These are phyloP conservation scores for Hippopotamyrus pictus DNA, from an alignment of 2,797 vertebrate species.

Conservation along the genomic window DNA sequence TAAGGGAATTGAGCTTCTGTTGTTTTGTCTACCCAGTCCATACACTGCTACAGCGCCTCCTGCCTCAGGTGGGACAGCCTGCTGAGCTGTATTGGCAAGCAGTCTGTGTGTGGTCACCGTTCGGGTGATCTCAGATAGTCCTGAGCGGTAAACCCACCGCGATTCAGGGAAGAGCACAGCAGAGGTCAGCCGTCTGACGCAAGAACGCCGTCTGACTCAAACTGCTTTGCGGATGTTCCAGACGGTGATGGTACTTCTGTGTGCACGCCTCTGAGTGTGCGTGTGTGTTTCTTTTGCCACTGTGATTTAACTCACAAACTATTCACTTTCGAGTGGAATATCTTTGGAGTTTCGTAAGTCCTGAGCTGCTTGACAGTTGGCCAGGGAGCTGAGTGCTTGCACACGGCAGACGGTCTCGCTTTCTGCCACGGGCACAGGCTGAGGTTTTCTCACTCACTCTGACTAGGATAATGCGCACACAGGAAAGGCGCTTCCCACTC, in stretches of 20 bases:
- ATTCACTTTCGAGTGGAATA: slow-evolving; percentile 39
- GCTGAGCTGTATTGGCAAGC: background rate
- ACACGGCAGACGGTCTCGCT: slow-evolving; percentile 24
- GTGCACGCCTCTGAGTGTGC: background rate
- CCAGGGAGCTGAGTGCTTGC: slow-evolving; percentile 26
- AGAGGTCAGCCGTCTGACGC: slow-evolving; percentile 35
- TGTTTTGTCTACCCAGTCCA: background rate
- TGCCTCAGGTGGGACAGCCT: background rate
- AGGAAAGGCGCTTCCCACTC: background rate
- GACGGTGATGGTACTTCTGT: background rate
- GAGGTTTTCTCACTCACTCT: slow-evolving; percentile 9
- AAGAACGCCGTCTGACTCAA: slow-evolving; percentile 24
- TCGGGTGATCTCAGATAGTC: background rate
- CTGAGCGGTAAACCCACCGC: slow-evolving; percentile 34
- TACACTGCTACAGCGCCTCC: background rate
- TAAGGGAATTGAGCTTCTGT: background rate
- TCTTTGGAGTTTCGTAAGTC: slow-evolving; percentile 37
- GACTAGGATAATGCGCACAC: background rate
- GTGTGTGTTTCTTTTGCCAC: slow-evolving; percentile 28
- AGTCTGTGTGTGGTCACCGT: background rate
- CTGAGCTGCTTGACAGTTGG: slow-evolving; percentile 35
- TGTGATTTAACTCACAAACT: slow-evolving; percentile 46
- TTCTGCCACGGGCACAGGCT: slow-evolving; percentile 3
- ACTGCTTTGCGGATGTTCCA: slow-evolving; percentile 29
- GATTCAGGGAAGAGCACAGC: slow-evolving; percentile 36